Conservation (phyloP, 2,888 invertebrate species). For the Dynastes tityus region DNA sequence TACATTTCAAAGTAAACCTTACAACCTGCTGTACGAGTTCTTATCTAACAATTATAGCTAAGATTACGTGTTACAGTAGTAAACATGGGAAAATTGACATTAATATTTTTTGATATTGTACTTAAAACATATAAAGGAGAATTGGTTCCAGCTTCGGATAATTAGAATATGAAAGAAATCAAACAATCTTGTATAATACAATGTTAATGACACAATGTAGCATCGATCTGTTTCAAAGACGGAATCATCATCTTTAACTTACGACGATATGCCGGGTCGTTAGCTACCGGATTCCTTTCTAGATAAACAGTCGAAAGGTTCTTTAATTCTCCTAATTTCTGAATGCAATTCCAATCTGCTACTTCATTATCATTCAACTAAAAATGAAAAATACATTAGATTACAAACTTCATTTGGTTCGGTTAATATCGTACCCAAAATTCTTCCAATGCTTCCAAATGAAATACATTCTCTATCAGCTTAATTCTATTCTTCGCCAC, state of each 20-base stretch:
- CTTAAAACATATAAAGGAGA: not conserved
- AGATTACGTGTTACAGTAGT: not conserved
- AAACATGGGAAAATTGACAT: not conserved
- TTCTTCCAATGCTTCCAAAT: slow-evolving; percentile 88
- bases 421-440: slow-evolving; percentile 86
- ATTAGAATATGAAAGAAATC: not conserved
- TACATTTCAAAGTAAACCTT: not conserved
- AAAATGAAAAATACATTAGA: slow-evolving; percentile 67
- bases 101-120: not conserved
- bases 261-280: slow-evolving; percentile 89
- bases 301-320: slow-evolving; percentile 90
- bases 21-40: not conserved
- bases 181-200: not conserved
- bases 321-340: slow-evolving; percentile 79
- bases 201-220: slow-evolving; percentile 81
- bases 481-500: slow-evolving; percentile 90
- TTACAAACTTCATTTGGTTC: not conserved
- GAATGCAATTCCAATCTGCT: slow-evolving; percentile 87
- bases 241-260: slow-evolving; percentile 93
- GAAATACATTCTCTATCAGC: slow-evolving; percentile 83
- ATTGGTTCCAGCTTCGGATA: not conserved
- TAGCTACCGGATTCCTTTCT: slow-evolving; percentile 91
- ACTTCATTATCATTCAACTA: slow-evolving; percentile 92
- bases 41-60: not conserved
- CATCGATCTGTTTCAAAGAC: slow-evolving; percentile 93